These are phyloP conservation scores for Petrosia ficiformis DNA, from an alignment of 37 sponge, comb jelly and placozoan species.

Conservation along the genomic window DNA sequence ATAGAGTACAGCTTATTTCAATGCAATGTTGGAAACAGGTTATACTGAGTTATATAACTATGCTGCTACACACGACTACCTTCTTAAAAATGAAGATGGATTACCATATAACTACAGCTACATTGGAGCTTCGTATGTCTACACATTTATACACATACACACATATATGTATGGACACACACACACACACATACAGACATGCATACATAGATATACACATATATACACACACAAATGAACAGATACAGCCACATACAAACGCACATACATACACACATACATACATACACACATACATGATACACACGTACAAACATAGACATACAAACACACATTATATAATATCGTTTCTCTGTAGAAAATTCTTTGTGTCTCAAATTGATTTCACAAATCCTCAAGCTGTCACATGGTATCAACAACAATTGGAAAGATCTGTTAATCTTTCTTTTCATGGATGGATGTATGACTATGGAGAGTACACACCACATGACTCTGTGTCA, in stretches of 20 bases:
- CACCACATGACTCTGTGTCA: slow-evolving; percentile 28
- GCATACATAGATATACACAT: too few relatives aligned
- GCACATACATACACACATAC: too few relatives aligned
- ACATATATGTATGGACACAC: too few relatives aligned
- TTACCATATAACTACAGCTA: slow-evolving; percentile 48
- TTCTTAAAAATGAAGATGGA: slow-evolving; percentile 34
- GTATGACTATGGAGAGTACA: slow-evolving; percentile 74
- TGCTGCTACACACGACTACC: slow-evolving; percentile 36
- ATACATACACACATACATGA: too few relatives aligned
- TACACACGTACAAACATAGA: too few relatives aligned
- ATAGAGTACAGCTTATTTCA: slow-evolving; percentile 56
- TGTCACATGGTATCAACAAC: slow-evolving; percentile 57
- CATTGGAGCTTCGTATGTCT: slow-evolving; percentile 34
- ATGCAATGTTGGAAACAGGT: slow-evolving; percentile 43
- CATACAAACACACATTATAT: too few relatives aligned
- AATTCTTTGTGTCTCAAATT: slow-evolving; percentile 45
- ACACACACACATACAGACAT: too few relatives aligned
- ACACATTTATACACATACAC: too few relatives aligned
- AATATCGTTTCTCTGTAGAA: too few relatives aligned
- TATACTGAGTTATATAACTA: slow-evolving; percentile 45
- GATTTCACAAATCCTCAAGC: slow-evolving; percentile 50
- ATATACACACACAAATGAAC: too few relatives aligned
- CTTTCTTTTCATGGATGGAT: slow-evolving; percentile 59
- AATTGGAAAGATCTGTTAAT: slow-evolving; percentile 44
- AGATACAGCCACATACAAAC: too few relatives aligned